Evolutionary conservation across 2,888 invertebrate species (phyloP), one percentile per base, ranked within the genome.

Genomic region (Heteromyza rotundicornis): DNA sequence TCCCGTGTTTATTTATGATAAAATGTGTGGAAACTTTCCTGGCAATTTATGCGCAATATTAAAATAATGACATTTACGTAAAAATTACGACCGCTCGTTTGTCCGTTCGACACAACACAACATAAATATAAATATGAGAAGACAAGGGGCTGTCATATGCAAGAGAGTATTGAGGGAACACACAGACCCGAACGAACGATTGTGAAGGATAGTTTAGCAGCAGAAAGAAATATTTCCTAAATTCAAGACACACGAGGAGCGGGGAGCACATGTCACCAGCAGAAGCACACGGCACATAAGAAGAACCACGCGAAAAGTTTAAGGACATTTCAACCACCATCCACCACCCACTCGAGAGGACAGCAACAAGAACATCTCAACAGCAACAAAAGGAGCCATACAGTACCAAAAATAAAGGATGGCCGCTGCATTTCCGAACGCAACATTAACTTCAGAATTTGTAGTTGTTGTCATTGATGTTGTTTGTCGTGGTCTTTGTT

Each of bases 101-200:
- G n/a, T n/a, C n/a, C n/a, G n/a, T n/a, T n/a, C n/a, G n/a, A n/a
- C n/a, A n/a, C n/a, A n/a, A 44, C 44, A 17, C n/a, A 44, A 14
- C 8, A 44, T 44, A 27, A 20, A 19, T 10, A 16, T 40, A 64
- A 64, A 65, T 64, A 74, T 74, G 72, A 72, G 73, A 75, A 74
- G 76, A 73, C 73, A 75, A 73, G 76, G 74, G 75, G 72, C 75
- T 73, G 73, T 75, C 75, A 74, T 72, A 75, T 74, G 74, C 73
- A 73, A 75, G 74, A 69, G 73, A n/a, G n/a, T n/a, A n/a, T n/a
- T n/a, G n/a, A n/a, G n/a, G n/a, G n/a, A n/a, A n/a, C n/a, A n/a
- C n/a, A n/a, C n/a, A n/a, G n/a, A n/a, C n/a, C n/a, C n/a, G n/a
- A 10, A 27, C 10, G 27, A 27, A 27, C n/a, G 40, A 40, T 40